Base-by-base conservation (phyloP, 1,140 invertebrate genomes). In the Drosophila mayri region DNA sequence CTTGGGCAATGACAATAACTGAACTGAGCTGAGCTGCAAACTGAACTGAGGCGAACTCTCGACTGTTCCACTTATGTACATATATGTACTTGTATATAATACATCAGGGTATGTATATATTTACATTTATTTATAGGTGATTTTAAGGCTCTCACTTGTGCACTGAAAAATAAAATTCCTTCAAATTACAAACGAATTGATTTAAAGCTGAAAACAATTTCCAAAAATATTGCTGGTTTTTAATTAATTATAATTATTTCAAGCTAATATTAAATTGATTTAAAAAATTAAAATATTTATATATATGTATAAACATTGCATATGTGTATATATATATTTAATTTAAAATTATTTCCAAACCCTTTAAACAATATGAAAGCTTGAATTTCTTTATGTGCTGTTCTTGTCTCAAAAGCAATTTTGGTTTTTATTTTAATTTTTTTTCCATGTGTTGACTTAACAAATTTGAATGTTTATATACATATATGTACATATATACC, bases 1-100 rank as follows among this genome's bases (percentile, higher is more conserved):
- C 78, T 88, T 91, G 67, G 65, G 60, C 80, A 88, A 91, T 91
- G 87, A 85, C 73, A 85, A 78, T 81, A 83, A 91, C 82, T 88
- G 74, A 67, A 67, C 20, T 37, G 44, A 64, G 28, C 25, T 25
- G 25, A 25, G 25, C 25, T 25, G 25, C 25, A 25, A 83, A 91
- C 82, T 88, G 74, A 67, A 67, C 20, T 44, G 44, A 41, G 28
- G 60, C 47, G 47, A 50, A 55, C 58, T 40, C 25, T 30, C 52
- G 40, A 58, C 5, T 71, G 66, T 72, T 72, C 37, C 68, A 65
- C 58, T 47, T 62, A 62, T 37, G 20, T 67, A 75, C 37, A 52
- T 54, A 37, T 18, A 28, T 52, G 25, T 65, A 28, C 12, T 12
- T 25, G 25, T 64, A 65, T 59, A 44, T 59, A 71, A 58, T 40